Base-by-base conservation (phyloP, 1,140 invertebrate genomes). In the Solenopsis invicta region DNA sequence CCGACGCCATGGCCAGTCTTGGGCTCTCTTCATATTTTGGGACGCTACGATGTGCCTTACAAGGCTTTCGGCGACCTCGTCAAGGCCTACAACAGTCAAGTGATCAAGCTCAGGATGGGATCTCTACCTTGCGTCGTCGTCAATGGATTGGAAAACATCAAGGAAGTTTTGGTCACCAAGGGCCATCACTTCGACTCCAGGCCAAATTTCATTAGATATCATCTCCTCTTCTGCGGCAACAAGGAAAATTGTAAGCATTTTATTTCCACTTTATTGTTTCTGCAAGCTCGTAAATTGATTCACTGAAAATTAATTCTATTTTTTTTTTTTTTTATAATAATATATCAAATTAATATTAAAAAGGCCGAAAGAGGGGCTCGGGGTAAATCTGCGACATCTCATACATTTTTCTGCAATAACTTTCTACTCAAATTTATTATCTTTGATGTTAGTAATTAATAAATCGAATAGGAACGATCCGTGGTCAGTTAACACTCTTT, bases 191-290 rank as follows among this genome's bases (percentile, higher is more conserved):
- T 97, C 88, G 97, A 97, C 88, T 96, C 96, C 52, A 93, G 97
- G 59, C 97, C 97, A 0, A 96, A 97, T 91, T 97, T 97, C 88
- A 84, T 93, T 24, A 93, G 97, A 89, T 97, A 97, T 91, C 94
- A 96, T 80, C 93, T 96, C 29, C 95, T 97, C 4, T 97, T 97
- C 93, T 95, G 95, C 64, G 96, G 96, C 24, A 95, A 97, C 92
- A 97, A 96, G 90, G 96, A 97, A 85, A 97, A 97, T 90, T 97
- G 97, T 97, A 96, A 97, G 69, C 67, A 86, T 81, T 13, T 59
- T 4, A n/a, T 18, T 5, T n/a, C 10, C 10, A 16, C 8, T 10
- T 78, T 13, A 10, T 37, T 61, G 16, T 67, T 18, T 48, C 4
- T 41, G 8, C 18, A 12, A 66, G 37, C 0, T 41, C 4, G 18